Evolutionary conservation across 2,797 vertebrate species (phyloP), one percentile per base, ranked within the genome.

Genomic region (Neoniphon sammara): DNA sequence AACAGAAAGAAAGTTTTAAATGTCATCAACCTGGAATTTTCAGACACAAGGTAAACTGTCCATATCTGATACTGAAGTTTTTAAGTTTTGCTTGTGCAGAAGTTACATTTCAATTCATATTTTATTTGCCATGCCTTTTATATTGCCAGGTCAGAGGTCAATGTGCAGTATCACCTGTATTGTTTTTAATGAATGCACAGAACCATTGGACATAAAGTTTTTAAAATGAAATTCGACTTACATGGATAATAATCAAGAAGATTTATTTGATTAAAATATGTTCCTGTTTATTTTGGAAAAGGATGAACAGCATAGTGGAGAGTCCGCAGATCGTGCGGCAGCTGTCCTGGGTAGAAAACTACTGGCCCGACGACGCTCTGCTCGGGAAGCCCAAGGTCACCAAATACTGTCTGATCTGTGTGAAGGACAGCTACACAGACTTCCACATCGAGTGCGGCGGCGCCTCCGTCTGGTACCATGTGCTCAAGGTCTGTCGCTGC

Each of bases 391-490:
- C 98, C 42, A 97, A 98, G 93, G 98, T 99, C 88, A 97, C 96
- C 75, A 98, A 98, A 92, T 99, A 98, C 91, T 99, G 97, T 93
- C 94, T 98, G 70, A 98, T 99, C 90, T 98, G 98, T 0, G 97
- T 99, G 59, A 99, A 99, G 91, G 98, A 99, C 94, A 98, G 97
- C 91, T 99, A 99, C 90, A 99, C 98, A 0, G 97, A 99, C 91
- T 99, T 99, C 89, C 98, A 98, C 91, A 98, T 99, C 11, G 98
- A 98, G 89, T 98, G 96, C 0, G 98, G 96, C 0, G 98, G 97
- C 0, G 96, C 98, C 61, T 98, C 98, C 0, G 96, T 97, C 17
- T 99, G 98, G 97, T 98, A 99, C 89, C 97, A 98, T 0, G 94
- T 99, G 53, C 94, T 98, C 30, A 98, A 98, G 95, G 98, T 99